These are phyloP conservation scores for Dusona sp. DNA, from an alignment of 2,888 invertebrate species.

Conservation along the genomic window DNA sequence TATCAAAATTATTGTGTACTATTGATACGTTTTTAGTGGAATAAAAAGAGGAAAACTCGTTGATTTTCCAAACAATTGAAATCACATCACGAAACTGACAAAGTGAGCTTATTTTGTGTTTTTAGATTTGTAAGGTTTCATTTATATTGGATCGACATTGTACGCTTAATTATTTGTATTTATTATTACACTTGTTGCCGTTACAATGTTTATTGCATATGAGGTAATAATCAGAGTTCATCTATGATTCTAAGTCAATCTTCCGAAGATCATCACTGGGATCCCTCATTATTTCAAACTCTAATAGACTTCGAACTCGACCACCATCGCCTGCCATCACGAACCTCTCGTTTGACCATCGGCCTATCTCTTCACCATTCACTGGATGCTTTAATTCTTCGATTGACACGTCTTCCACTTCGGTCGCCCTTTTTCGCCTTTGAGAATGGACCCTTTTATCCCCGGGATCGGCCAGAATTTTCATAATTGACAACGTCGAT, in stretches of 20 bases:
- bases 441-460: slow-evolving; percentile 54
- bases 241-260: slow-evolving; percentile 30
- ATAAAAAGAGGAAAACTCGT: not conserved
- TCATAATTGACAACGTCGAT: slow-evolving; percentile 42
- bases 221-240: slow-evolving; percentile 2
- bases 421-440: slow-evolving; percentile 43
- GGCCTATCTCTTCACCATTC: slow-evolving; percentile 63
- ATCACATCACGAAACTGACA: not conserved
- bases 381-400: slow-evolving; percentile 26
- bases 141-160: not conserved
- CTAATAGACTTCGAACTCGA: slow-evolving; percentile 70
- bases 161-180: slow-evolving; percentile 17
- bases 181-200: slow-evolving; percentile 39
- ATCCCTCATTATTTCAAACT: slow-evolving; percentile 68
- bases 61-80: not conserved
- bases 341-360: slow-evolving; percentile 73
- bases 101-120: not conserved
- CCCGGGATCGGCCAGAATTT: slow-evolving; percentile 58
- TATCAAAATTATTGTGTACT: slow-evolving; percentile 1
- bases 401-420: slow-evolving; percentile 9
- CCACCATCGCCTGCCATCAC: slow-evolving; percentile 63
- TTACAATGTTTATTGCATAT: slow-evolving; percentile 27
- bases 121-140: not conserved
- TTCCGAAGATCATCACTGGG: slow-evolving; percentile 26
- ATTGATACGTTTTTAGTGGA: not conserved